Percentiles rank a stretch among this genome's conserved stretches.
Conservation (phyloP, 2,113 vertebrate genomes). For the Galemys pyrenaicus region DNA sequence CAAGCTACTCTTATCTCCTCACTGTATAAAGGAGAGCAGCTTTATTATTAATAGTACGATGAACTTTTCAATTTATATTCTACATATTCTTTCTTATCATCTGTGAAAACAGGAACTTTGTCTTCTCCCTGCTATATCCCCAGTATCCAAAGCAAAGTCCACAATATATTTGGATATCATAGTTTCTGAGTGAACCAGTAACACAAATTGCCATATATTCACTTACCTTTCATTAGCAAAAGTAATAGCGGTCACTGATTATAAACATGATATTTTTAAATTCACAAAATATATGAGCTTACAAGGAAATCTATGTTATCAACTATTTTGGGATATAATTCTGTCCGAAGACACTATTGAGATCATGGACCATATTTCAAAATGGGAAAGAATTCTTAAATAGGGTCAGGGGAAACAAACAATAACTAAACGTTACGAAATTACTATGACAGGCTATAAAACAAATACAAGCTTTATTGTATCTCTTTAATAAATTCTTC, state of each 20-base stretch:
- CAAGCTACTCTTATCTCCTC: background rate
- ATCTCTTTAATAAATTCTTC: background rate
- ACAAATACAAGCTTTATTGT: background rate
- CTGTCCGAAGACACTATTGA: background rate
- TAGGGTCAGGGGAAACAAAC: background rate
- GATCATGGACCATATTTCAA: background rate
- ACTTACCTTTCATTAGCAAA: conserved; percentile 28
- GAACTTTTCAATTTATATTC: background rate
- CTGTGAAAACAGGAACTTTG: background rate
- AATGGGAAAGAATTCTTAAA: background rate
- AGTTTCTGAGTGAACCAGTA: conserved; percentile 8
- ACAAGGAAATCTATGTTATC: conserved; percentile 1
- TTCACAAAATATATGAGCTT: background rate
- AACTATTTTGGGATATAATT: background rate
- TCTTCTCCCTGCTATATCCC: background rate
- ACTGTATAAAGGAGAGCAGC: background rate
- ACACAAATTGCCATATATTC: background rate
- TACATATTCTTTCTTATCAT: background rate
- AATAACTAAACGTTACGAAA: background rate
- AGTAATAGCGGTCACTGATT: background rate
- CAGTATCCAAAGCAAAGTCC: conserved; percentile 11
- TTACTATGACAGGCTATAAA: background rate
- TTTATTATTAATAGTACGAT: background rate
- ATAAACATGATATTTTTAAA: conserved; percentile 23
- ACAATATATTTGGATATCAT: conserved; percentile 14